These are phyloP conservation scores for Campoplex capitator DNA, from an alignment of 2,888 invertebrate species.

Conservation along the genomic window DNA sequence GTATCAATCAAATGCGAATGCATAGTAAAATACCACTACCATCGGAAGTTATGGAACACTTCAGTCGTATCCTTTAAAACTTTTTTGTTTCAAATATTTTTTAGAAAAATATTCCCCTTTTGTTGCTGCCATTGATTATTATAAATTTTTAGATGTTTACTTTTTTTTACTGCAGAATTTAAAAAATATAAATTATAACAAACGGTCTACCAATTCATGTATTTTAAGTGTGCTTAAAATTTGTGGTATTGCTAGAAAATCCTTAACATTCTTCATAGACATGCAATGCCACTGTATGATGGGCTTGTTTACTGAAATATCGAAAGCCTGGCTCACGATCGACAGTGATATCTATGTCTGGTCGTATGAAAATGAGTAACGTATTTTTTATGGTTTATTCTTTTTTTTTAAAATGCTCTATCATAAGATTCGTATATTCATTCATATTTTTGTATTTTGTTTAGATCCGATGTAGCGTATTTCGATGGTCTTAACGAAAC, in stretches of 20 bases:
- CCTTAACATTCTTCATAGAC: slow-evolving; percentile 86
- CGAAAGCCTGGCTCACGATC: slow-evolving; percentile 98
- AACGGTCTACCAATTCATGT: background rate
- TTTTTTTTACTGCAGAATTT: background rate
- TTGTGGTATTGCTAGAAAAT: background rate
- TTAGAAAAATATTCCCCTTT: background rate
- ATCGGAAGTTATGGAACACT: slow-evolving; percentile 97
- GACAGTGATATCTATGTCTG: slow-evolving; percentile 99
- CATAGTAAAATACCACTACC: slow-evolving; percentile 95
- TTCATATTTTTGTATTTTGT: background rate
- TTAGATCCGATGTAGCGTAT: slow-evolving; percentile 96
- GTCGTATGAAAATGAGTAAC: slow-evolving; percentile 96
- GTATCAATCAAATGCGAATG: slow-evolving; percentile 92
- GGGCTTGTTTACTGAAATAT: slow-evolving; percentile 98
- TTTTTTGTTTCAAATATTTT: too few relatives aligned
- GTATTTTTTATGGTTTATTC: slow-evolving; percentile 8
- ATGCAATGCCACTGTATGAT: slow-evolving; percentile 98
- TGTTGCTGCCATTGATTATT: background rate
- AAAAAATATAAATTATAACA: background rate
- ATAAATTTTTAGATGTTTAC: background rate
- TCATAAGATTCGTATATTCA: background rate
- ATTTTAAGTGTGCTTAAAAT: background rate
- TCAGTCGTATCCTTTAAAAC: slow-evolving; percentile 94
- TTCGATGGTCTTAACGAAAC: slow-evolving; percentile 98
- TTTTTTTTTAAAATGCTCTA: background rate